Conservation (phyloP, 2,888 invertebrate genomes). For the Phania funesta region DNA sequence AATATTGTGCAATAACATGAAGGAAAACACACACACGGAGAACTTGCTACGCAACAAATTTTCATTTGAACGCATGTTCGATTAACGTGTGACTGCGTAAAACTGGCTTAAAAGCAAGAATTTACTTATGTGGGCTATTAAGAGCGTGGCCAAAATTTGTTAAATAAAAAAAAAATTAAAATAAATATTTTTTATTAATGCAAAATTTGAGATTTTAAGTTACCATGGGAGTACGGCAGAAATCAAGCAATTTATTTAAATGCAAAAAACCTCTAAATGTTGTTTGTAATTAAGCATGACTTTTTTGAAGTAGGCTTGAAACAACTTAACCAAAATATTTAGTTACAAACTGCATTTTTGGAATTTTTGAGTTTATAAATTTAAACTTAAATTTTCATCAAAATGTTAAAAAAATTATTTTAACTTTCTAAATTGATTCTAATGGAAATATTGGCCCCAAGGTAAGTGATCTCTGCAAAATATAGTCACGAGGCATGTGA, state of each 20-base stretch:
- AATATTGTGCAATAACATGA: constrained; percentile 21
- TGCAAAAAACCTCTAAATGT: background rate
- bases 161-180: background rate
- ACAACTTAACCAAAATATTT: background rate
- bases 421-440: too few relatives aligned
- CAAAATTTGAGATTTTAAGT: background rate
- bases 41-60: constrained; percentile 49
- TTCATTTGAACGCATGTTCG: constrained; percentile 39
- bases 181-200: background rate
- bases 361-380: background rate
- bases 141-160: constrained; percentile 9
- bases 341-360: background rate
- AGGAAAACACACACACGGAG: background rate
- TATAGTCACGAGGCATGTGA: too few relatives aligned
- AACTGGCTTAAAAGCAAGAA: constrained; percentile 49
- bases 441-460: too few relatives aligned
- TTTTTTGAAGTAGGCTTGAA: background rate
- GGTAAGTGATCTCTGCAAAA: too few relatives aligned
- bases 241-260: background rate
- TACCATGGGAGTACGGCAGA: background rate
- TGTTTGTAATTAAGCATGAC: background rate
- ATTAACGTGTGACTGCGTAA: constrained; percentile 54
- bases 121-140: constrained; percentile 47
- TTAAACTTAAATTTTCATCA: too few relatives aligned
- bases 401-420: too few relatives aligned